Percentiles rank a stretch among this genome's conserved stretches.
Evolutionary conservation across 2,113 vertebrate species (phyloP).

Genomic region (Rhynchopsitta pachyrhyncha): DNA sequence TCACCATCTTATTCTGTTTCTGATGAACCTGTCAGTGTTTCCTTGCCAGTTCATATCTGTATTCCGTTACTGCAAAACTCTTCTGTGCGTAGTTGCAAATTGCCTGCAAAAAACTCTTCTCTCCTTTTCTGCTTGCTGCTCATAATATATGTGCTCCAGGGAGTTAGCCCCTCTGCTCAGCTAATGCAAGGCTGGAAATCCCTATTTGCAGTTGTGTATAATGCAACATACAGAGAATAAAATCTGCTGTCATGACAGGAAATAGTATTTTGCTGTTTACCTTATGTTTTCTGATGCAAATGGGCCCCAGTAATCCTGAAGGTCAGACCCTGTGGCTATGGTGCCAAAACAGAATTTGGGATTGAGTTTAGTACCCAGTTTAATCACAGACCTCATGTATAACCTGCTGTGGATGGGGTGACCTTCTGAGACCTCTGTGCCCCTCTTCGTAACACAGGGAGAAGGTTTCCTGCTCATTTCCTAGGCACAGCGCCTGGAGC

Average conservation of each 20-base stretch:
- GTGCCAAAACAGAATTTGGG: background rate
- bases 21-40: background rate
- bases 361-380: background rate
- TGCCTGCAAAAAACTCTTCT: background rate
- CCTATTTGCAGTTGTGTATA: background rate
- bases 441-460: background rate
- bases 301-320: background rate
- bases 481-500: background rate
- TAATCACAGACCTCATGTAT: background rate
- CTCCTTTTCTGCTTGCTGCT: background rate
- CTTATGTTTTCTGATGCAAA: background rate
- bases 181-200: background rate
- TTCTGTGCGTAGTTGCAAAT: background rate
- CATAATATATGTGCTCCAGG: background rate
- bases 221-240: background rate
- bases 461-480: background rate
- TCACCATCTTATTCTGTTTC: background rate
- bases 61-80: background rate
- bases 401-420: background rate
- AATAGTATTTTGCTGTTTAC: background rate
- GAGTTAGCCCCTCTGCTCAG: background rate
- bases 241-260: background rate
- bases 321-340: background rate
- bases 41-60: background rate
- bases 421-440: background rate